Evolutionary conservation across 2,113 vertebrate species (phyloP).

Genomic region (Lampris incognitus): DNA sequence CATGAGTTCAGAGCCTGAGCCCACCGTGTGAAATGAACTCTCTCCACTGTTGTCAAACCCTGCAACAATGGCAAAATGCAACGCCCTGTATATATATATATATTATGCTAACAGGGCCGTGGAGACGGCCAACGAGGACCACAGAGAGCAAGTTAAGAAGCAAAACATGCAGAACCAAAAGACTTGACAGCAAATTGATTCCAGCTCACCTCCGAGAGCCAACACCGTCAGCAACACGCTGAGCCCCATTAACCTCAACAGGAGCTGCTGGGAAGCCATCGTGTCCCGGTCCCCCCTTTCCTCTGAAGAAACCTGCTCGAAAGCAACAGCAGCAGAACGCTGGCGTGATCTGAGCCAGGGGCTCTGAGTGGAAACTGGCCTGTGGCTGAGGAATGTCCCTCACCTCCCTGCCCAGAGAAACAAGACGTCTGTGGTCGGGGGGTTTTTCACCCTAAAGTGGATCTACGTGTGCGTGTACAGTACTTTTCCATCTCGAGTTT

Average conservation of each 20-base stretch:
- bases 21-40: too few relatives aligned
- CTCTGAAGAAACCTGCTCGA: constrained; percentile 21
- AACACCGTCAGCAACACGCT: constrained; percentile 64
- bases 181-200: neutral
- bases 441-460: constrained; percentile 28
- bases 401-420: constrained; percentile 47
- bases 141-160: neutral
- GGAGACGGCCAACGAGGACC: neutral
- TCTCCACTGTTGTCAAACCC: too few relatives aligned
- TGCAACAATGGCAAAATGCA: neutral
- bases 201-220: constrained; percentile 72
- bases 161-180: neutral
- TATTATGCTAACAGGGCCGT: neutral
- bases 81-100: too few relatives aligned
- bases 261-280: constrained; percentile 72
- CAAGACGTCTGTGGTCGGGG: constrained; percentile 21
- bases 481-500: constrained; percentile 38
- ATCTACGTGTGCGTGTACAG: constrained; percentile 22
- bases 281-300: constrained; percentile 31
- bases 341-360: constrained; percentile 3
- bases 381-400: constrained; percentile 57
- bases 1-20: too few relatives aligned
- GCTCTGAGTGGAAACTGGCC: constrained; percentile 69
- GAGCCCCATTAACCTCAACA: constrained; percentile 61
- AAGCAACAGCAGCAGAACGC: constrained; percentile 23